Evolutionary conservation across 1,140 invertebrate genomes (phyloP).

Genomic region (Drosophila sproati): DNA sequence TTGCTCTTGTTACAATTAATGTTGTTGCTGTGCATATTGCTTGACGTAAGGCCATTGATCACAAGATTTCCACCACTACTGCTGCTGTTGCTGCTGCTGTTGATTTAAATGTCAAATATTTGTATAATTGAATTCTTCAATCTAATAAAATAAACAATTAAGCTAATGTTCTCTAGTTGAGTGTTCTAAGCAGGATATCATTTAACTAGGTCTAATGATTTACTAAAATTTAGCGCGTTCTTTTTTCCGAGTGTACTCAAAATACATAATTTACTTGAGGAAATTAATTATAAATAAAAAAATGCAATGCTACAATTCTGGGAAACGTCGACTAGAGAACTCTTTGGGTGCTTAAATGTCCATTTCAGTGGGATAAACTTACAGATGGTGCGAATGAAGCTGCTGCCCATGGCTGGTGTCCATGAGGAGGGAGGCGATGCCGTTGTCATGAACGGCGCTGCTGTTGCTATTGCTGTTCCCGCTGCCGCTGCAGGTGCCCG

Average conservation of each 20-base stretch:
- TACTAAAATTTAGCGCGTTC: too few species aligned
- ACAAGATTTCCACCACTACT: conserved; percentile 64
- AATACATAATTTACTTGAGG: too few species aligned
- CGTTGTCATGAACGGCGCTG: conserved; percentile 64
- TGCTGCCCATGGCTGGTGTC: conserved; percentile 56
- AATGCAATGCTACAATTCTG: too few species aligned
- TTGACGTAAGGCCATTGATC: conserved; percentile 83
- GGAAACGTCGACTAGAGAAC: too few species aligned
- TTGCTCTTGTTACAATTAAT: conserved; percentile 61
- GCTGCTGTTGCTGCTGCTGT: conserved; percentile 51
- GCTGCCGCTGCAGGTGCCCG: conserved; percentile 63
- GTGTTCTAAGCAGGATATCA: too few species aligned
- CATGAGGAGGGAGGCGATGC: conserved; percentile 52
- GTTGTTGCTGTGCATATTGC: conserved; percentile 73
- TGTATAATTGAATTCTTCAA: too few species aligned
- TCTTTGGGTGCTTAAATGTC: background rate
- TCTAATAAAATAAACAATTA: too few species aligned
- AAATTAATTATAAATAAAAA: too few species aligned
- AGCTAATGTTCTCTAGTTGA: too few species aligned
- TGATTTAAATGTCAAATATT: too few species aligned
- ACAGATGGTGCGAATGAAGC: conserved; percentile 62
- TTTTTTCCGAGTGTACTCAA: too few species aligned
- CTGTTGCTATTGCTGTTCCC: conserved; percentile 68
- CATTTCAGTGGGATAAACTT: conserved; percentile 21
- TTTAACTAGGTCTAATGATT: too few species aligned